phyloP scores from a whole-genome alignment of 2,113 vertebrate genomes.

The Sinocyclocheilus rhinocerous region DNA sequence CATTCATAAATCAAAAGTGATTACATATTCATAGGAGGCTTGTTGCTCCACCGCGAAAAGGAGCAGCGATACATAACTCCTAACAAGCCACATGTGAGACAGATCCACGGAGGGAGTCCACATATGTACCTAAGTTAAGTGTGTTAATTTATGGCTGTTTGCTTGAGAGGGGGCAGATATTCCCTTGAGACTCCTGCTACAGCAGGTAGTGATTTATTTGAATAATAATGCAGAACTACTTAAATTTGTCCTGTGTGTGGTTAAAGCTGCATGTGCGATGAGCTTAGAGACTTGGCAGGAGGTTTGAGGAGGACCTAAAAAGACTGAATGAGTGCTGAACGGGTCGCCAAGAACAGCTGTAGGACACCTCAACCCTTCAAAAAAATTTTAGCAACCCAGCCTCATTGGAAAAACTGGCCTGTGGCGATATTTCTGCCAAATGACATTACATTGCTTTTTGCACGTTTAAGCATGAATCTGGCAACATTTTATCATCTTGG shows the following conservation, averaged over 20 bases:
- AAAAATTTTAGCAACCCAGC: background rate
- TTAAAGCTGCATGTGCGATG: background rate
- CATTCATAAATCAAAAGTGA: constrained; percentile 14
- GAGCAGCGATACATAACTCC: background rate
- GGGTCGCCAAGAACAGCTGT: background rate
- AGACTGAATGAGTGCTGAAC: background rate
- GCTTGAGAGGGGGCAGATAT: constrained; percentile 10
- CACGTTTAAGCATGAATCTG: background rate
- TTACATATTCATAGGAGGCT: constrained; percentile 20
- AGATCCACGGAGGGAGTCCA: constrained; percentile 14
- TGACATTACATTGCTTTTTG: background rate
- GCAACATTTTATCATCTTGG: background rate
- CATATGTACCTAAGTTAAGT: constrained; percentile 17
- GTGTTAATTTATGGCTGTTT: constrained; percentile 38
- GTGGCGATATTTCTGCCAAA: background rate
- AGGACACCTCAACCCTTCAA: background rate
- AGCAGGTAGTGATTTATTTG: constrained; percentile 7
- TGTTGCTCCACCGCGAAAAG: background rate
- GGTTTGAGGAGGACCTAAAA: background rate
- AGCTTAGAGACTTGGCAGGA: background rate
- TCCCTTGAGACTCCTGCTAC: constrained; percentile 1
- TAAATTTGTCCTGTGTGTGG: constrained; percentile 12
- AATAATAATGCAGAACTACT: constrained; percentile 21
- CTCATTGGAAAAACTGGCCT: background rate
- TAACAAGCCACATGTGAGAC: constrained; percentile 2